Evolutionary conservation across 2,888 invertebrate genomes (phyloP).

Genomic region (Stenodera caucasica): DNA sequence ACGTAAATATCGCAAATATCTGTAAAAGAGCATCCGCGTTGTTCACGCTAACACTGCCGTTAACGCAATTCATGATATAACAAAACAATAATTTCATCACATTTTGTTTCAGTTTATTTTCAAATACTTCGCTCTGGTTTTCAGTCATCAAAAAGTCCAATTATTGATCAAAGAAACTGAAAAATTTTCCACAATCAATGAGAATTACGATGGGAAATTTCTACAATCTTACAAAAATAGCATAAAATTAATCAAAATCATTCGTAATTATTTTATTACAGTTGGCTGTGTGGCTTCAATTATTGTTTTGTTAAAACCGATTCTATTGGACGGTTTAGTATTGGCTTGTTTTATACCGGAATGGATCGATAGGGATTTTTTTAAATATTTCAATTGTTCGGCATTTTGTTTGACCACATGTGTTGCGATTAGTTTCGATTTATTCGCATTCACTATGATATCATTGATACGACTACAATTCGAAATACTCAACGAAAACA

Average conservation of each 20-base stretch:
- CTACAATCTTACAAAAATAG: not conserved
- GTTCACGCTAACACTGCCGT: too few species aligned
- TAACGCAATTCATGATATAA: too few species aligned
- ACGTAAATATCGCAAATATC: too few species aligned
- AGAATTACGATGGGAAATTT: not conserved
- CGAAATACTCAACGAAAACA: not conserved
- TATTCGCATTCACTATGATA: not conserved
- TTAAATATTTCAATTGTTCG: not conserved
- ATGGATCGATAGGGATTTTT: not conserved
- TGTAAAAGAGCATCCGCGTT: too few species aligned
- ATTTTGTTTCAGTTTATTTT: not conserved
- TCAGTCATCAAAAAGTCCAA: not conserved
- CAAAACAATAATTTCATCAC: too few species aligned
- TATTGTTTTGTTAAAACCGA: not conserved
- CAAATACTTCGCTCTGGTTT: not conserved
- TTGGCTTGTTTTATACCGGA: not conserved
- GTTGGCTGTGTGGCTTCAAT: not conserved
- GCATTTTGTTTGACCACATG: not conserved
- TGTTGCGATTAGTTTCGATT: not conserved
- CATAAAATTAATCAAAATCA: not conserved
- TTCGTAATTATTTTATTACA: not conserved
- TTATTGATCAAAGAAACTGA: not conserved
- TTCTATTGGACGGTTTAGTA: not conserved
- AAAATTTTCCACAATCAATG: not conserved
- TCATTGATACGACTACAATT: constrained; percentile 2